These are phyloP conservation scores for Hypotaenidia philippensis DNA, from an alignment of 2,797 vertebrate genomes.

Conservation along the genomic window DNA sequence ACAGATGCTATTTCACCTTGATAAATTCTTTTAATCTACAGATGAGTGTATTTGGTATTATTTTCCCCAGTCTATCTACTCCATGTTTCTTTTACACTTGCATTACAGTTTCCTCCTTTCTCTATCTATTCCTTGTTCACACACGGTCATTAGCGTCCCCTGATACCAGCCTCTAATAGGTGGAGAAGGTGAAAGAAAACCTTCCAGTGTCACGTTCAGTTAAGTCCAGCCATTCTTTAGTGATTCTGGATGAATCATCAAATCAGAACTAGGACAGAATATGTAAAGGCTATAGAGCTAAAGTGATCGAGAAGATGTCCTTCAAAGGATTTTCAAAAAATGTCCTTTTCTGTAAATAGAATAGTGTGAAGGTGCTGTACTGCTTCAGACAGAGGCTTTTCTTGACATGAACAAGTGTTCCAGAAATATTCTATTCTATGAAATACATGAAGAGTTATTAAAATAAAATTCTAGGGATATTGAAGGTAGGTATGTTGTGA, in stretches of 20 bases:
- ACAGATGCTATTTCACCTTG: neutral
- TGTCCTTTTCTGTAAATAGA: neutral
- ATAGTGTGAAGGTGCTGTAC: neutral
- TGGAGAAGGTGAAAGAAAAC: neutral
- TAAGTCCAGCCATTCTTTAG: neutral
- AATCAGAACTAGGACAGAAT: neutral
- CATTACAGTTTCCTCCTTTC: neutral
- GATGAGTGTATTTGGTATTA: neutral
- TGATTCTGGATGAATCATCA: neutral
- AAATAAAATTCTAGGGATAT: neutral
- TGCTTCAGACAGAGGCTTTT: neutral
- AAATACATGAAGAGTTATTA: neutral
- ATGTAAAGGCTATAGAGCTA: neutral
- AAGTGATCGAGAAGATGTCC: neutral
- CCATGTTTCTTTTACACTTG: neutral
- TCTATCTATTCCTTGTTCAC: neutral
- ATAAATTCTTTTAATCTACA: neutral
- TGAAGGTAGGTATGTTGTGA: neutral
- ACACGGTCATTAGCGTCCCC: neutral
- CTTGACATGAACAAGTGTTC: neutral
- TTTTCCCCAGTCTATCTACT: neutral
- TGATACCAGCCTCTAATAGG: neutral
- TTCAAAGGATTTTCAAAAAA: neutral
- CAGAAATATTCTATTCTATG: too few relatives aligned
- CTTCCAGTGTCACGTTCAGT: neutral